Evolutionary conservation across 2,888 invertebrate species (phyloP).

Genomic region (Schrankia costaestrigalis): DNA sequence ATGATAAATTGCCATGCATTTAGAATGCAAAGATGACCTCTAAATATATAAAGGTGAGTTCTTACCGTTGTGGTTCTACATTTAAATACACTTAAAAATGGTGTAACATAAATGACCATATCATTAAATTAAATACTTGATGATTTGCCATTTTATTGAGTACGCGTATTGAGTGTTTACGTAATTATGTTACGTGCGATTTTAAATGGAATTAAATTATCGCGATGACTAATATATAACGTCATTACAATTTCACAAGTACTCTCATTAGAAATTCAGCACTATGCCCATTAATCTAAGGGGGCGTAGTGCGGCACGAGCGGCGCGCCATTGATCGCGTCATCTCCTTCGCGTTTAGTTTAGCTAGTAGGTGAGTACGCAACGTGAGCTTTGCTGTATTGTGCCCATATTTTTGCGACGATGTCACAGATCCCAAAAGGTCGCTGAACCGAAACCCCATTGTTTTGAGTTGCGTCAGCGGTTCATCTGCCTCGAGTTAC

Average conservation of each 20-base stretch:
- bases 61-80: slow-evolving; percentile 14
- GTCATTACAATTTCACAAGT: slow-evolving; percentile 65
- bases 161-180: slow-evolving; percentile 7
- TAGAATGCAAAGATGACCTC: slow-evolving; percentile 30
- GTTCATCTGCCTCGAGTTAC: slow-evolving; percentile 68
- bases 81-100: slow-evolving; percentile 27
- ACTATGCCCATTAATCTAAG: slow-evolving; percentile 60
- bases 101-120: slow-evolving; percentile 14
- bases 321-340: slow-evolving; percentile 60
- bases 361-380: slow-evolving; percentile 36
- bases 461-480: slow-evolving; percentile 76
- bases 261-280: slow-evolving; percentile 70
- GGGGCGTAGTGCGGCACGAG: slow-evolving; percentile 70
- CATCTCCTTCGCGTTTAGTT: slow-evolving; percentile 49
- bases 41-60: slow-evolving; percentile 33
- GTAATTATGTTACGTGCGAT: slow-evolving; percentile 4
- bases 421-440: slow-evolving; percentile 76
- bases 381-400: slow-evolving; percentile 48
- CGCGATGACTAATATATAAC: slow-evolving; percentile 46
- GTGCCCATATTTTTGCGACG: slow-evolving; percentile 72
- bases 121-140: slow-evolving; percentile 17
- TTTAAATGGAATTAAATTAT: slow-evolving; percentile 6
- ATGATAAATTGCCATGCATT: slow-evolving; percentile 30
- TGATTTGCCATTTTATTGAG: slow-evolving; percentile 11
- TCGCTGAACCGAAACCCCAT: slow-evolving; percentile 74